Conservation (phyloP, 2,113 vertebrate genomes). For the Oncorhynchus clarkii region DNA sequence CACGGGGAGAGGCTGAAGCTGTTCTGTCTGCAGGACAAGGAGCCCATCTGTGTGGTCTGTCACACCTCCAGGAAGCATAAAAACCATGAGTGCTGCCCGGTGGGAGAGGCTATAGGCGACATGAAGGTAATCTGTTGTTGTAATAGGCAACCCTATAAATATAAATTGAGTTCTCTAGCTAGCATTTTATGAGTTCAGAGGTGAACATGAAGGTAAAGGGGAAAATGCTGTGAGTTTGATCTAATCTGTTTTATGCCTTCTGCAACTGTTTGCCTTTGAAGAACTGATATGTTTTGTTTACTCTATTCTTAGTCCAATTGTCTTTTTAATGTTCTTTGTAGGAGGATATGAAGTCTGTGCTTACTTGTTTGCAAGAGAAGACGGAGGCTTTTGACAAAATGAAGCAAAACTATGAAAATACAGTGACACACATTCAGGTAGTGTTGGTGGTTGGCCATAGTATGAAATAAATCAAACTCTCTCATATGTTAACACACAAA, state of each 20-base stretch:
- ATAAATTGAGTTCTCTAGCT: no score
- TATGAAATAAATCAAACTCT: not conserved
- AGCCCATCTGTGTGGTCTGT: slow-evolving; percentile 71
- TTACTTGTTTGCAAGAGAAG: slow-evolving; percentile 54
- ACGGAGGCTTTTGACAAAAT: slow-evolving; percentile 46
- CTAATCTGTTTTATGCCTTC: not conserved
- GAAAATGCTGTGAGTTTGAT: no score
- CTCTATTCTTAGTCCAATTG: not conserved
- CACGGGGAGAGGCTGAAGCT: slow-evolving; percentile 72
- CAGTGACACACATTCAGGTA: slow-evolving; percentile 55
- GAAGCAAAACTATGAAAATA: slow-evolving; percentile 58
- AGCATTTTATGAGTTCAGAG: no score
- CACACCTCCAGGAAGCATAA: slow-evolving; percentile 70
- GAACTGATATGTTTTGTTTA: not conserved
- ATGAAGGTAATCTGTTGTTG: slow-evolving; percentile 55
- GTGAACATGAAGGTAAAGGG: no score
- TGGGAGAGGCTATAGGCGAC: slow-evolving; percentile 58
- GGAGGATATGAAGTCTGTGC: slow-evolving; percentile 56
- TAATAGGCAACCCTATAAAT: not conserved
- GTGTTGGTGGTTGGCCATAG: not conserved
- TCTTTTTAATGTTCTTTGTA: slow-evolving; percentile 20
- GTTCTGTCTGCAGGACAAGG: slow-evolving; percentile 62
- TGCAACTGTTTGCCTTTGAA: not conserved
- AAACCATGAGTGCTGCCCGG: slow-evolving; percentile 62
- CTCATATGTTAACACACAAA: not conserved